Evolutionary conservation across 2,797 vertebrate species (phyloP).

Genomic region (Schizothorax lantsangensis): DNA sequence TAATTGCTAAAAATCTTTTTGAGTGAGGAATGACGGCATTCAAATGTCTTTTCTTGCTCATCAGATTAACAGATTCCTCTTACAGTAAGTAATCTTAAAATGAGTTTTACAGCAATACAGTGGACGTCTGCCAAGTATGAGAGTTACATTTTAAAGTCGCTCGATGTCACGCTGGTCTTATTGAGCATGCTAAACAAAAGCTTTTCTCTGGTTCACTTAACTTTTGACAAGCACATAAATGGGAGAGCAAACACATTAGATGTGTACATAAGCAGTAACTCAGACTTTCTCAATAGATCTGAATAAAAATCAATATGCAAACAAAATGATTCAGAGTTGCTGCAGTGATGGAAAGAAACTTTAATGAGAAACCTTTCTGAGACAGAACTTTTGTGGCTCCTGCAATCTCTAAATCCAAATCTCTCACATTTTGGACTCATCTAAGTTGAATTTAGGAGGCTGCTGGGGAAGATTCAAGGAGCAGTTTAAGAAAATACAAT

Average conservation of each 20-base stretch:
- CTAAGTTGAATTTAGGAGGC: constrained; percentile 48
- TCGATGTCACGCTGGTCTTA: constrained; percentile 28
- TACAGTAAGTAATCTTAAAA: constrained; percentile 50
- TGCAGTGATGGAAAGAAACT: constrained; percentile 51
- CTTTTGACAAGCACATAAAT: constrained; percentile 59
- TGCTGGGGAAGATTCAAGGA: constrained; percentile 49
- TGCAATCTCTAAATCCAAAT: constrained; percentile 53
- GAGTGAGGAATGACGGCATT: constrained; percentile 34
- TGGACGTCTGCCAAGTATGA: constrained; percentile 64
- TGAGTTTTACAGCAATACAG: constrained; percentile 50
- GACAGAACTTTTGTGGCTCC: constrained; percentile 8
- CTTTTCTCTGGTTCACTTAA: constrained; percentile 49
- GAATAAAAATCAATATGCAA: constrained; percentile 72
- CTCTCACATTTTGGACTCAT: constrained; percentile 17
- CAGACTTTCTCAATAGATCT: constrained; percentile 57
- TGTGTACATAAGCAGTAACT: constrained; percentile 63
- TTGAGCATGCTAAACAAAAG: constrained; percentile 43
- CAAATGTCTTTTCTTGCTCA: constrained; percentile 37
- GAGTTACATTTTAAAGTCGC: constrained; percentile 56
- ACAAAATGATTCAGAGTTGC: constrained; percentile 65
- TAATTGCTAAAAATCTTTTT: constrained; percentile 30
- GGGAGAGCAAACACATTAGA: constrained; percentile 63
- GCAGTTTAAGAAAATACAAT: constrained; percentile 57
- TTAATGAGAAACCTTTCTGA: constrained; percentile 65
- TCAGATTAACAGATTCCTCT: constrained; percentile 46